phyloP scores from a whole-genome alignment of 2,113 vertebrate species.

The Zootoca vivipara region DNA sequence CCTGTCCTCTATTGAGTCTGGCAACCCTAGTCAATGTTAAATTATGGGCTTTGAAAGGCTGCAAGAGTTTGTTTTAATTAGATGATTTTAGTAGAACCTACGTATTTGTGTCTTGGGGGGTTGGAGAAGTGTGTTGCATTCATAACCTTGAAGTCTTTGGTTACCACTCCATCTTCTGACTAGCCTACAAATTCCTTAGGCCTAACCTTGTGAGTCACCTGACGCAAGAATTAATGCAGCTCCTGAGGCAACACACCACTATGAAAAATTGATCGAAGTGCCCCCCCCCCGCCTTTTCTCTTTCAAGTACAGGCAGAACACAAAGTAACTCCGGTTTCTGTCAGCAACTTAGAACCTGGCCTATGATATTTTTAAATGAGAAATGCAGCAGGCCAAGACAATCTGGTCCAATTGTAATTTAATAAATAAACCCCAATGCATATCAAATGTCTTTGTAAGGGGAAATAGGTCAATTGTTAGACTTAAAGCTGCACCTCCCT shows the following conservation, averaged over 20 bases:
- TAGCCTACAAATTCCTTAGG: slow-evolving; percentile 11
- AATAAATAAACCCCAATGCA: background rate
- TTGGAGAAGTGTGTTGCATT: slow-evolving; percentile 35
- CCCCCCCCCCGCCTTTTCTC: slow-evolving; percentile 39
- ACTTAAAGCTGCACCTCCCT: background rate
- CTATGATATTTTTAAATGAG: slow-evolving; percentile 48
- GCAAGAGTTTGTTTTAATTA: slow-evolving; percentile 53
- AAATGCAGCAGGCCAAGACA: background rate
- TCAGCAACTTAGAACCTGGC: slow-evolving; percentile 25
- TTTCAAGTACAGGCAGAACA: slow-evolving; percentile 32
- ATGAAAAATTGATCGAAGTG: slow-evolving; percentile 43
- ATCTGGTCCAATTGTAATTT: background rate
- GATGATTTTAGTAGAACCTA: background rate
- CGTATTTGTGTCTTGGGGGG: slow-evolving; percentile 41
- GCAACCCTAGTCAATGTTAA: no score
- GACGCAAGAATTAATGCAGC: slow-evolving; percentile 10
- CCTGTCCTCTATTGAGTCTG: no score
- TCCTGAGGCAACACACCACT: slow-evolving; percentile 1
- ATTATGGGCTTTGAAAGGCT: slow-evolving; percentile 42
- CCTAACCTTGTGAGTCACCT: background rate
- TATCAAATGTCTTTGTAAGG: background rate
- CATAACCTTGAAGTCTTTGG: slow-evolving; percentile 3
- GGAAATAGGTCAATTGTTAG: background rate
- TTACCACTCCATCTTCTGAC: slow-evolving; percentile 4
- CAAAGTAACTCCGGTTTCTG: slow-evolving; percentile 10